Base-by-base conservation (phyloP, 30 jellyfish, hydroid and myxozoan genomes). In the Aurelia aurita region DNA sequence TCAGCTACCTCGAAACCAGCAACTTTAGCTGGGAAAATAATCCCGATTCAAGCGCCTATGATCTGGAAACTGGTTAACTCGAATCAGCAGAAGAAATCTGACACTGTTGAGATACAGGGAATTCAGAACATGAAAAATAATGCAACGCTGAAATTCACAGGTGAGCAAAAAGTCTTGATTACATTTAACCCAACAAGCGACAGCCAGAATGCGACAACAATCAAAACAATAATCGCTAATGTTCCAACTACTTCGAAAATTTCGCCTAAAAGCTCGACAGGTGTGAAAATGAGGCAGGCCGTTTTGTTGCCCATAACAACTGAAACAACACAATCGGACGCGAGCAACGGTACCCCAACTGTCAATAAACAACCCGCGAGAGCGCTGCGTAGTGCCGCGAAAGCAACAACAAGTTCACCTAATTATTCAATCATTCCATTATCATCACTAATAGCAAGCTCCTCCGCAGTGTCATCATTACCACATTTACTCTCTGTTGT, bases 41-140 rank as follows among this genome's bases (percentile, higher is more conserved):
- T 68, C 43, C 93, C 93, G 34, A 83, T 83, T 14, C 86, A 83
- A 45, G 87, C 86, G 22, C 93, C 86, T 3, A 83, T 83, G 93
- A 83, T 83, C 2, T 83, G 93, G 93, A 83, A 83, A 44, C 74
- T 83, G 4, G 93, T 83, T 21, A 83, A 83, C 76, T 83, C 93
- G 6, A 35, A 74, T 3, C 77, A 58, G 69, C 80, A 55, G 63
- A 75, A 83, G 58, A 71, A 70, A 0, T 27, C 87, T 31, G 58
- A 47, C 54, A 64, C 77, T 3, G 72, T 70, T 21, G 81, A 62
- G 27, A 15, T 83, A 65, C 59, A 72, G 21, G 72, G 69, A 39
- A 71, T 83, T 39, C 80, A 70, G 72, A 74, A 58, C 59, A 57
- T 83, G 93, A 83, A 70, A 35, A 83, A 72, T 45, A 83, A 83